These are phyloP conservation scores for Embidobia sp. DNA, from an alignment of 2,888 invertebrate genomes.

Conservation along the genomic window DNA sequence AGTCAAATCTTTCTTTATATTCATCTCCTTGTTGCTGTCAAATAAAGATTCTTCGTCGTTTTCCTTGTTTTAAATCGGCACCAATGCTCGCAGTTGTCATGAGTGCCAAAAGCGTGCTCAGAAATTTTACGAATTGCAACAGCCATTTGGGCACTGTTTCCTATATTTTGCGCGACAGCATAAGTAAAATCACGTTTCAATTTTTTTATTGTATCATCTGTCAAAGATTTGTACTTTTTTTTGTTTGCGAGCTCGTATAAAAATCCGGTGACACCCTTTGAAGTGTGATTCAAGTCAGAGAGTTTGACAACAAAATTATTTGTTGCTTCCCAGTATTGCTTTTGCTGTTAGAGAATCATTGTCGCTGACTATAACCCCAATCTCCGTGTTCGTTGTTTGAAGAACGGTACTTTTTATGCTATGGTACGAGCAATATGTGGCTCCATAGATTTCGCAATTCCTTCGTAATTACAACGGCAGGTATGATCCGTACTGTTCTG, in stretches of 20 bases:
- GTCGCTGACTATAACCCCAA: conserved; percentile 9
- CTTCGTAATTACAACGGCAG: conserved; percentile 14
- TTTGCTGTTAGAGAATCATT: conserved; percentile 10
- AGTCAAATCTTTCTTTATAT: neutral
- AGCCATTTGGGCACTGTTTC: conserved; percentile 49
- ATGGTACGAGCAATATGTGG: neutral
- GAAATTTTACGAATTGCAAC: conserved; percentile 50
- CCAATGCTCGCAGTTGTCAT: conserved; percentile 61
- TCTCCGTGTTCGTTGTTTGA: neutral
- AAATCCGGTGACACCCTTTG: conserved; percentile 7
- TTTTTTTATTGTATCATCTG: neutral
- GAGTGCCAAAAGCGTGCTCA: conserved; percentile 60
- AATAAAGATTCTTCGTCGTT: conserved; percentile 40
- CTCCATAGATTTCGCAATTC: conserved; percentile 17
- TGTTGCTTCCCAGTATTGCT: conserved; percentile 8
- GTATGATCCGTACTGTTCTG: neutral
- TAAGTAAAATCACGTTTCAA: conserved; percentile 60
- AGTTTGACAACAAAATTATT: conserved; percentile 15
- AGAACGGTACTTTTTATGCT: neutral
- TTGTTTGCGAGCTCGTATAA: neutral
- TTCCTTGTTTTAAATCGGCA: conserved; percentile 47
- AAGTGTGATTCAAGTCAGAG: conserved; percentile 15
- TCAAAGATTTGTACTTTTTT: neutral
- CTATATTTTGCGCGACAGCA: conserved; percentile 65
- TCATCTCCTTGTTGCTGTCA: conserved; percentile 15